Evolutionary conservation across 2,113 vertebrate genomes (phyloP), one percentile per base, ranked within the genome.

Genomic region (Tiliqua scincoides): DNA sequence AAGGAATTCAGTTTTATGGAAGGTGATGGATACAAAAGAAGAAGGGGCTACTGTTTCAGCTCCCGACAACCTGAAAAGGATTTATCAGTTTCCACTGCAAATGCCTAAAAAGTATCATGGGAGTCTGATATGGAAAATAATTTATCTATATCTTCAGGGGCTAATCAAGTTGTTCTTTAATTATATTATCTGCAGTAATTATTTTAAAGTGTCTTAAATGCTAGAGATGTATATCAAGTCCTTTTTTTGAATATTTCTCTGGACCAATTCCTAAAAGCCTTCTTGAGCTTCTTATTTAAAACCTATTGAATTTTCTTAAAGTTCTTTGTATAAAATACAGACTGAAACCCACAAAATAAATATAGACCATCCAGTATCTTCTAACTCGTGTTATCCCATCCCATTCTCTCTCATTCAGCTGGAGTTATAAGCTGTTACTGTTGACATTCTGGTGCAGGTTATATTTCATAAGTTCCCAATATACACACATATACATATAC

Each of bases 1-100:
- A 94, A 94, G 90, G 73, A 91, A 77, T 76, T 83, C 52, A 1
- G 85, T 94, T 95, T 95, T 94, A 94, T 93, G 93, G 93, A 93
- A 94, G 90, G 88, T 72, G 85, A 48, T 83, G n/a, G 92, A 85
- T 76, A 61, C 11, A 83, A 88, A 88, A 67, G 82, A 90, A 84
- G 40, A 10, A 82, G 70, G 21, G 37, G 62, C 86, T 68, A 89
- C 79, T 75, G 84, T 92, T 91, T 90, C 90, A 88, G 65, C 20
- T 9, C 73, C 17, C 8, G 0, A 12, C 76, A 82, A 91, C 87
- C 84, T 84, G 48, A 86, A 77, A 82, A 0, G 80, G 74, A 89
- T 75, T 83, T 85, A 43, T 30, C 0, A 0, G 4, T 4, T 86
- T 85, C 87, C 67, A 40, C 48, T 5, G 1, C 57, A 90, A 89